Evolutionary conservation across 2,888 invertebrate species (phyloP), one percentile per base, ranked within the genome.

Genomic region (Loripinus fragilis): DNA sequence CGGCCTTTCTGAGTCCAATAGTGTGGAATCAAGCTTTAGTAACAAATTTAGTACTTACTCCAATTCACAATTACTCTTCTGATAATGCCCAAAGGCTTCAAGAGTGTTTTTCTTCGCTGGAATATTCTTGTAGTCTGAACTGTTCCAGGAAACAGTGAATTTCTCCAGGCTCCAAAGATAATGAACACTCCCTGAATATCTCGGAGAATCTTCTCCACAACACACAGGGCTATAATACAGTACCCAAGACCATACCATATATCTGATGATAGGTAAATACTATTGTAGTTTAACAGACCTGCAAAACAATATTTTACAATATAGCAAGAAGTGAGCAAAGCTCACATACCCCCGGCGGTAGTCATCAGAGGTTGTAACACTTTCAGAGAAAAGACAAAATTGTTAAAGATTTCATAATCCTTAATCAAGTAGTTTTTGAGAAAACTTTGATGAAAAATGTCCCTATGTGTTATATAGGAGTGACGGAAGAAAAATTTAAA

Each of bases 141-240:
- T 52, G 84, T 87, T 12, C 69, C 71, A 0, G 92, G 92, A 74
- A 88, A 93, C 65, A 91, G 76, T 20, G 80, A 73, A 74, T 92
- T 93, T 66, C 92, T 82, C 81, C 85, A 86, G 38, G 92, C 67
- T 20, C 92, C 92, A 80, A 90, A 90, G 33, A 90, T 69, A 10
- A 92, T 71, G 68, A 88, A 91, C 28, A 92, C 92, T 28, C 86
- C 82, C 81, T 92, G 93, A 7, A 89, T 64, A 45, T 92, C 91
- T 38, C 90, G 77, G 7, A 89, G 55, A 5, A 91, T 67, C 76
- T 91, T 90, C 79, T 91, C 91, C 3, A 87, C 65, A 28, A 91
- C 88, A 78, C 91, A 90, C 33, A 91, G 71, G 20, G 88, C 92
- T 30, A 92, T 88, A 20, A 90, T 87, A 68, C 83, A 77, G 77